Conservation (phyloP, 1,140 invertebrate genomes). For the Melanaphis sacchari region DNA sequence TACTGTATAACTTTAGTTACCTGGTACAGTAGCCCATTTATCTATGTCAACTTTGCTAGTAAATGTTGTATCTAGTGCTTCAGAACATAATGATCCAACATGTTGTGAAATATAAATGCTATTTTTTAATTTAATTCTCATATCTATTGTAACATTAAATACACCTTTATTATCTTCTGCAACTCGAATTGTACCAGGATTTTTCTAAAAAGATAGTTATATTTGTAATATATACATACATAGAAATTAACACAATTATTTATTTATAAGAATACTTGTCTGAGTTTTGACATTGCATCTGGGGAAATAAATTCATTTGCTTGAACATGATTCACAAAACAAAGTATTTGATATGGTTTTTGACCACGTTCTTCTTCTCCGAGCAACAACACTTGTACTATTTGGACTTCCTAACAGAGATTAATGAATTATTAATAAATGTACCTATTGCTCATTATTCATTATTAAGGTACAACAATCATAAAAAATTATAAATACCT, state of each 20-base stretch:
- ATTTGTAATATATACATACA: not conserved
- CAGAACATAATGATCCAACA: conserved; percentile 75
- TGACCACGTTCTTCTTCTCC: conserved; percentile 94
- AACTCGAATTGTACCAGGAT: conserved; percentile 79
- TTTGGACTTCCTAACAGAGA: conserved; percentile 83
- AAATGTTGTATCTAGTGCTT: conserved; percentile 80
- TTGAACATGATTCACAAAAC: conserved; percentile 88
- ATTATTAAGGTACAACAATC: not conserved
- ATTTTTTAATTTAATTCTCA: conserved; percentile 74
- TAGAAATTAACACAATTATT: not conserved
- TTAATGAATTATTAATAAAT: conserved; percentile 58
- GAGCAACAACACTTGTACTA: conserved; percentile 88
- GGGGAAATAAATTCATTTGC: conserved; percentile 94
- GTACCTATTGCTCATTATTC: not conserved
- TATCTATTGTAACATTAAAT: conserved; percentile 81
- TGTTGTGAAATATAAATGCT: conserved; percentile 78
- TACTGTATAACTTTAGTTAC: conserved; percentile 65
- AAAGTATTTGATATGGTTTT: conserved; percentile 88
- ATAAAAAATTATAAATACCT: conserved; percentile 64
- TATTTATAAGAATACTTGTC: conserved; percentile 71
- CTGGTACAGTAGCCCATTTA: conserved; percentile 76
- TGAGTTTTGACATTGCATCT: conserved; percentile 95
- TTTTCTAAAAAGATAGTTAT: conserved; percentile 70
- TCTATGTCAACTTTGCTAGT: conserved; percentile 80
- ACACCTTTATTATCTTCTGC: conserved; percentile 88